Evolutionary conservation across 2,888 invertebrate species (phyloP).

Genomic region (Mellilla xanthometata): DNA sequence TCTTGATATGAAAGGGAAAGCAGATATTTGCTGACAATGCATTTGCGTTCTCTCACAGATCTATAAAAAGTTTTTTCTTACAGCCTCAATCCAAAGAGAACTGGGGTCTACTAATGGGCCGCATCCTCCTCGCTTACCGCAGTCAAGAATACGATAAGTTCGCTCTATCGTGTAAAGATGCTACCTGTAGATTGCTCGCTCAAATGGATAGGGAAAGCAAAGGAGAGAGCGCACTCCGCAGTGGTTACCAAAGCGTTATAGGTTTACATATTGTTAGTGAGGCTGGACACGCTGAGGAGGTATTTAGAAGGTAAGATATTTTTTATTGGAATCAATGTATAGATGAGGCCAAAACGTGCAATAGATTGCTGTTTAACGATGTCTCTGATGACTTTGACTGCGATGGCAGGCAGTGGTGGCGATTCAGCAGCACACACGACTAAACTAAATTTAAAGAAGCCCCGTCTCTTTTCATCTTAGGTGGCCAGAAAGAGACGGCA

Average conservation of each 20-base stretch:
- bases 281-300: slow-evolving; percentile 61
- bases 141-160: slow-evolving; percentile 58
- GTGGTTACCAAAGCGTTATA: slow-evolving; percentile 70
- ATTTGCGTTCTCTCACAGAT: too few species aligned
- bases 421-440: too few species aligned
- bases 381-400: too few species aligned
- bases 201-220: slow-evolving; percentile 68
- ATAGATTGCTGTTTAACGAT: too few species aligned
- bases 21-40: too few species aligned
- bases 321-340: too few species aligned
- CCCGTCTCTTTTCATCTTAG: too few species aligned
- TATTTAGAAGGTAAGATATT: slow-evolving; percentile 51
- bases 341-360: too few species aligned
- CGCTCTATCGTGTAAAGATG: slow-evolving; percentile 61
- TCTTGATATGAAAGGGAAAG: too few species aligned
- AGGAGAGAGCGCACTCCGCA: slow-evolving; percentile 66
- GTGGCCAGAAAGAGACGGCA: too few species aligned
- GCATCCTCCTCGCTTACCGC: slow-evolving; percentile 84
- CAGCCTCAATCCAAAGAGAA: slow-evolving; percentile 75
- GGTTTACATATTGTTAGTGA: slow-evolving; percentile 73
- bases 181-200: slow-evolving; percentile 51
- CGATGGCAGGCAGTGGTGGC: too few species aligned
- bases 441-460: too few species aligned
- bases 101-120: slow-evolving; percentile 91
- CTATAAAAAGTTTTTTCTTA: neutral